phyloP scores from a whole-genome alignment of 2,888 invertebrate genomes.

The Dioctria rufipes region DNA sequence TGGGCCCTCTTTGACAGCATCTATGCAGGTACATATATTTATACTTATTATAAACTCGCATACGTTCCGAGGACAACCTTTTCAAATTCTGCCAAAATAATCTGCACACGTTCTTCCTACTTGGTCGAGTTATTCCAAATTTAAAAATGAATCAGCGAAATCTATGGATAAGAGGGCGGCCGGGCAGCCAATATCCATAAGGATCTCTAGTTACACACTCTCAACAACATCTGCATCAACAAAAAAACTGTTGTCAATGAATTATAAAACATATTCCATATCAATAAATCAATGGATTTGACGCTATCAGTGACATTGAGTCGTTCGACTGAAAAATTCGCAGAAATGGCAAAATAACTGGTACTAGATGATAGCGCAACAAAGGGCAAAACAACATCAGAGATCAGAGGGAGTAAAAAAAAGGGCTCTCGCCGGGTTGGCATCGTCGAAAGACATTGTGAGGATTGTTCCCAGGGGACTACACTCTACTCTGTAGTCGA shows the following conservation, averaged over 20 bases:
- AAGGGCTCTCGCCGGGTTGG: not conserved
- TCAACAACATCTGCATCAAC: slow-evolving; percentile 18
- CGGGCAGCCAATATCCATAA: not conserved
- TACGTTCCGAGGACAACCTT: not conserved
- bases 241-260: slow-evolving; percentile 49
- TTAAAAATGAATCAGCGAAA: no score
- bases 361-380: slow-evolving; percentile 33
- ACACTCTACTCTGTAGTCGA: not conserved
- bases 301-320: slow-evolving; percentile 50
- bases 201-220: not conserved
- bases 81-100: slow-evolving; percentile 18
- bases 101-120: slow-evolving; percentile 14
- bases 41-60: not conserved
- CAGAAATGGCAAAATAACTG: slow-evolving; percentile 52
- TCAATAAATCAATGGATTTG: slow-evolving; percentile 53
- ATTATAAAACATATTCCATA: slow-evolving; percentile 54
- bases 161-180: not conserved
- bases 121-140: not conserved
- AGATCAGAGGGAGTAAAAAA: slow-evolving; percentile 8
- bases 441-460: not conserved
- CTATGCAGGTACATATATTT: no score
- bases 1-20: no score
- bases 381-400: slow-evolving; percentile 21
- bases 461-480: not conserved
- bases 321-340: slow-evolving; percentile 52